phyloP scores from a whole-genome alignment of 2,888 invertebrate species.

The Tachina fera region DNA sequence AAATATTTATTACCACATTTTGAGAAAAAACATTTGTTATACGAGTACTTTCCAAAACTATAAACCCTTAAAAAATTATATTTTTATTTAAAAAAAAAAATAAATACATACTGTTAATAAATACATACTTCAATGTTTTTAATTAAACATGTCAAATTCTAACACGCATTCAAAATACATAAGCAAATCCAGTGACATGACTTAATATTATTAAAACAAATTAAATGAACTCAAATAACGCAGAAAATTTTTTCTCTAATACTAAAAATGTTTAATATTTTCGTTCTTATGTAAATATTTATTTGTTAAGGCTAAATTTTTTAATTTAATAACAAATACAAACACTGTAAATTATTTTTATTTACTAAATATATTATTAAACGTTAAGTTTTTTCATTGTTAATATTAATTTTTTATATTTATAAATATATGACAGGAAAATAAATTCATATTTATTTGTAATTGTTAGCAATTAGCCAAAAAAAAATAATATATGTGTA shows the following conservation, averaged over 20 bases:
- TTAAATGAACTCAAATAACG: conserved; percentile 5
- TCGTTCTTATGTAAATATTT: conserved; percentile 45
- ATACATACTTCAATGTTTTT: background rate
- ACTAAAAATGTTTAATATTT: background rate
- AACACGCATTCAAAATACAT: background rate
- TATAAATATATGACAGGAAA: conserved; percentile 37
- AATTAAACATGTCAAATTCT: background rate
- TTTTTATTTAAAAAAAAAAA: conserved; percentile 1
- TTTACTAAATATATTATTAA: conserved; percentile 18
- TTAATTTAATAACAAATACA: background rate
- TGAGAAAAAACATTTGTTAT: conserved; percentile 41
- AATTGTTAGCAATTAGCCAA: conserved; percentile 66
- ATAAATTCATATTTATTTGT: conserved; percentile 52
- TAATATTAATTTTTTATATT: conserved; percentile 58
- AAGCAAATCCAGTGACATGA: background rate
- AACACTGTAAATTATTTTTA: conserved; percentile 43
- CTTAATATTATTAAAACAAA: background rate
- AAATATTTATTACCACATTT: conserved; percentile 41
- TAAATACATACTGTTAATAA: background rate
- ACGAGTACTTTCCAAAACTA: background rate
- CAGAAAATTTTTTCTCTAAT: conserved; percentile 4
- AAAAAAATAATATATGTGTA: conserved; percentile 42
- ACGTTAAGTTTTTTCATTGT: conserved; percentile 68
- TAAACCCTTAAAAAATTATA: conserved; percentile 14
- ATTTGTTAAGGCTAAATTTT: conserved; percentile 36